Conservation (phyloP, 2,888 invertebrate species). For the Dynastes maya region DNA sequence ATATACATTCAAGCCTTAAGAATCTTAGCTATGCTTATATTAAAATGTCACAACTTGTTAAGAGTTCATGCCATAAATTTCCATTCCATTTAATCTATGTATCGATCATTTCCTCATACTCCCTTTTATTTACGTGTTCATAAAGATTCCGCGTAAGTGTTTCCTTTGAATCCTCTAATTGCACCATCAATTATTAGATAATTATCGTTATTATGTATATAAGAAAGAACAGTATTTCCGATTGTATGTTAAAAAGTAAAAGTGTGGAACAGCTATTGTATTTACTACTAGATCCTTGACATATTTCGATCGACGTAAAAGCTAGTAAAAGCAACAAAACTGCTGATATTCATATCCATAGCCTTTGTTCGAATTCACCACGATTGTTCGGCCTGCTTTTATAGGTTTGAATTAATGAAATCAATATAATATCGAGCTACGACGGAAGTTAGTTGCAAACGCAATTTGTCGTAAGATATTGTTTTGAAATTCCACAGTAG, state of each 20-base stretch:
- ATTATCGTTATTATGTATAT: conserved; percentile 2
- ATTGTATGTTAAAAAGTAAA: conserved; percentile 19
- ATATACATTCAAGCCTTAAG: too few relatives aligned
- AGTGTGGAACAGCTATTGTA: conserved; percentile 22
- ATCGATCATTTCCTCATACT: too few relatives aligned
- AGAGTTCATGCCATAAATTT: too few relatives aligned
- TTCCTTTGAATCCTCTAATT: conserved; percentile 3
- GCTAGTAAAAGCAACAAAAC: conserved; percentile 24
- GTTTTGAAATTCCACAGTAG: background rate
- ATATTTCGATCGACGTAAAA: conserved; percentile 31
- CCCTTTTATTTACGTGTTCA: too few relatives aligned
- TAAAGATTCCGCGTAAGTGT: background rate
- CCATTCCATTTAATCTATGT: too few relatives aligned
- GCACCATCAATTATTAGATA: conserved; percentile 9
- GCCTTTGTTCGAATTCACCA: background rate
- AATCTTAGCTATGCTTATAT: too few relatives aligned
- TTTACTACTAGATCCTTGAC: conserved; percentile 20
- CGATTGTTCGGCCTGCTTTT: background rate
- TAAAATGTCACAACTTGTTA: too few relatives aligned
- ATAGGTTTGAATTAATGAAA: background rate
- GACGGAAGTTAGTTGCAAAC: background rate
- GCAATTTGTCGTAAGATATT: background rate
- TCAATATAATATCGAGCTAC: background rate
- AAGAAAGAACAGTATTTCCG: background rate
- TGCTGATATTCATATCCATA: conserved; percentile 11